Conservation (phyloP, 64 coral and sea anemone genomes). For the Actinia tenebrosa region DNA sequence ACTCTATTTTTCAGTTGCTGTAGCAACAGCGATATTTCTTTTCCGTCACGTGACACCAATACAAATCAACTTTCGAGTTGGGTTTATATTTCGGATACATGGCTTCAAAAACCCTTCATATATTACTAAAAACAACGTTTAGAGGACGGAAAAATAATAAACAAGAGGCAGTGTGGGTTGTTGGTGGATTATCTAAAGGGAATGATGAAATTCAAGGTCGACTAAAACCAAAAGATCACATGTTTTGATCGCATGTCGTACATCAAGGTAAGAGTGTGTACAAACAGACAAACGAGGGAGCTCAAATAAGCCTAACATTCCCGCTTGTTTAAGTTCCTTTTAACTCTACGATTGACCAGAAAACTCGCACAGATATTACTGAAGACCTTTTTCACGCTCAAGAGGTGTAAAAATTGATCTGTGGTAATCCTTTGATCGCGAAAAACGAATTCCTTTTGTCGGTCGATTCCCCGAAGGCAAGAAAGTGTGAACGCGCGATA, state of each 20-base stretch:
- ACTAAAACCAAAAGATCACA: neutral
- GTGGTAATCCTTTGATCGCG: neutral
- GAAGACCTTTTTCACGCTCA: neutral
- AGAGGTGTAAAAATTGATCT: neutral
- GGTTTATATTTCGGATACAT: neutral
- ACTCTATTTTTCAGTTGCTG: neutral
- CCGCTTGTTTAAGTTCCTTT: neutral
- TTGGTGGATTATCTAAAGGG: neutral
- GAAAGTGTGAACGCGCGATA: neutral
- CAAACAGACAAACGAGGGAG: neutral
- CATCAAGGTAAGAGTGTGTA: neutral
- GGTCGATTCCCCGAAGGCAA: neutral
- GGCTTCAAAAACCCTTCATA: neutral
- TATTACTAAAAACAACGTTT: neutral
- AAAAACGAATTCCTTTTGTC: constrained; percentile 6
- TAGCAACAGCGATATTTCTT: neutral
- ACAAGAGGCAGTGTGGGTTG: neutral
- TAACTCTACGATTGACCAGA: neutral
- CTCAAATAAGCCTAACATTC: neutral
- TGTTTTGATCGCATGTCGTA: neutral
- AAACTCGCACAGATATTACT: neutral
- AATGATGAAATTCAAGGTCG: neutral
- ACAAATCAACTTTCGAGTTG: neutral
- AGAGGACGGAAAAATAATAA: neutral
- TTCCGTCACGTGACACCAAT: neutral